A percentile compares a stretch with the other conserved stretches of the same genome.
Evolutionary conservation across 2,888 invertebrate species (phyloP).

Genomic region (Ctenicera cuprea): DNA sequence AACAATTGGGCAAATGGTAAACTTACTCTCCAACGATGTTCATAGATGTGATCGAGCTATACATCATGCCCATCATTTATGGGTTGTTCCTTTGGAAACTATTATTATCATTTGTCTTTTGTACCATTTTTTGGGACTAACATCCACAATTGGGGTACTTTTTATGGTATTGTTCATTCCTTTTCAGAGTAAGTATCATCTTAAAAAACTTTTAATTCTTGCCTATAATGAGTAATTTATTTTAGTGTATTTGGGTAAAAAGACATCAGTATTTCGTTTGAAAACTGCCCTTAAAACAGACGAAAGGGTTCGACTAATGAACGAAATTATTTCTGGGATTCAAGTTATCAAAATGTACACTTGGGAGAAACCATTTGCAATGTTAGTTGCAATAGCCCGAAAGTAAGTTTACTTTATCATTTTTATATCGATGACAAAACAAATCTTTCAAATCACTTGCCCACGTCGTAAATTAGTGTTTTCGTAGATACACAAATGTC

Average conservation of each 20-base stretch:
- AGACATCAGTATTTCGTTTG: slow-evolving; percentile 81
- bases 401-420: slow-evolving; percentile 75
- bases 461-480: too few species aligned
- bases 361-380: slow-evolving; percentile 90
- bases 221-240: slow-evolving; percentile 39
- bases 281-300: slow-evolving; percentile 92
- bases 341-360: slow-evolving; percentile 96
- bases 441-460: too few species aligned
- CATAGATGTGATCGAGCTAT: slow-evolving; percentile 89
- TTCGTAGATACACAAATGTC: too few species aligned
- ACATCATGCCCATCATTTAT: slow-evolving; percentile 86
- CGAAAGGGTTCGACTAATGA: slow-evolving; percentile 92
- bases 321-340: slow-evolving; percentile 90
- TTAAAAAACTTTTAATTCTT: neutral
- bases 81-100: slow-evolving; percentile 87
- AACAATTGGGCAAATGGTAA: slow-evolving; percentile 78
- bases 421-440: too few species aligned
- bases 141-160: slow-evolving; percentile 75
- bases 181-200: slow-evolving; percentile 70
- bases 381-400: slow-evolving; percentile 82
- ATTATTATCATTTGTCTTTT: slow-evolving; percentile 82
- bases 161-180: slow-evolving; percentile 73
- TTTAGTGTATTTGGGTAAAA: slow-evolving; percentile 83
- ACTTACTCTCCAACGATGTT: slow-evolving; percentile 87
- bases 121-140: slow-evolving; percentile 75